These are phyloP conservation scores for Exaiptasia diaphana DNA, from an alignment of 64 coral and sea anemone species.

Conservation along the genomic window DNA sequence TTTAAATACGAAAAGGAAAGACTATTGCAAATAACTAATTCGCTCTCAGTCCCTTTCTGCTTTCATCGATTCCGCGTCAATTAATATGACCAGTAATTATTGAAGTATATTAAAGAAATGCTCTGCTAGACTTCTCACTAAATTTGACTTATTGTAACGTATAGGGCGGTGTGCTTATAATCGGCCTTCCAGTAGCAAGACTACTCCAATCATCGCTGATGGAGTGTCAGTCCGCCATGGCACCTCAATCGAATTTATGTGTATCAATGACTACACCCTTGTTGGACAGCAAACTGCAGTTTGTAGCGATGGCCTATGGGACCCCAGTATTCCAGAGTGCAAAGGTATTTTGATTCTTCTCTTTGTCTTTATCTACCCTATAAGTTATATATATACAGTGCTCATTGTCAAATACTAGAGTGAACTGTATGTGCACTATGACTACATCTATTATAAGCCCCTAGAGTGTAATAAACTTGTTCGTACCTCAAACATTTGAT, in stretches of 20 bases:
- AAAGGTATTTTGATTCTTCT: not conserved
- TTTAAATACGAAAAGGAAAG: not conserved
- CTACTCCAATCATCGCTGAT: not conserved
- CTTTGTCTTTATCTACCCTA: too few species aligned
- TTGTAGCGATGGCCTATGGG: conserved; percentile 8
- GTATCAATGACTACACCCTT: not conserved
- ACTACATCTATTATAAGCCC: not conserved
- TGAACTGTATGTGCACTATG: not conserved
- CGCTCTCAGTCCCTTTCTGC: not conserved
- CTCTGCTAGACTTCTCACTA: not conserved
- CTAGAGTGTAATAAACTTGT: not conserved
- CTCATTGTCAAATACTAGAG: not conserved
- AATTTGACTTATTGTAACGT: not conserved
- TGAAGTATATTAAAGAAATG: not conserved
- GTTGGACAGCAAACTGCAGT: not conserved
- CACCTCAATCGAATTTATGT: not conserved
- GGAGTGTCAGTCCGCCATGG: not conserved
- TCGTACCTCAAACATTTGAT: not conserved
- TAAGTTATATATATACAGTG: not conserved
- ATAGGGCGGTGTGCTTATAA: not conserved
- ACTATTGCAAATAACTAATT: not conserved
- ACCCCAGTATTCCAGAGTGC: not conserved
- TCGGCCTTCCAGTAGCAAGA: too few species aligned
- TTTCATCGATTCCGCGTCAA: not conserved
- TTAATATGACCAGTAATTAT: not conserved